A percentile compares a stretch with the other conserved stretches of the same genome.
phyloP scores from a whole-genome alignment of 30 jellyfish, hydroid and myxozoan genomes.

The Turritopsis dohrnii region DNA sequence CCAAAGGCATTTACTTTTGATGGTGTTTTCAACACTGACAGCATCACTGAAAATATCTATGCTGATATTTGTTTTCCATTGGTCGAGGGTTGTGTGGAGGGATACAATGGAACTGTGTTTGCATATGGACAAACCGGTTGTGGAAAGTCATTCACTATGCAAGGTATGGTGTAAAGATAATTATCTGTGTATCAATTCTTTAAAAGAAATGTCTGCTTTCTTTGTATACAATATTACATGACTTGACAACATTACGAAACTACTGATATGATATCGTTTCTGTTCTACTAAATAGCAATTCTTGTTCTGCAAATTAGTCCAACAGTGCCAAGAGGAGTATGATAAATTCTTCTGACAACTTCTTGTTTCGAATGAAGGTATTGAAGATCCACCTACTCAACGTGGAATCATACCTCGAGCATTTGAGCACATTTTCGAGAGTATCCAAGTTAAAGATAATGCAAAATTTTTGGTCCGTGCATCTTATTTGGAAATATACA shows the following conservation, averaged over 20 bases:
- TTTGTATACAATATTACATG: too few species aligned
- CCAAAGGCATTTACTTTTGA: slow-evolving; percentile 81
- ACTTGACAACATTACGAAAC: too few species aligned
- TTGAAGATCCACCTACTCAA: slow-evolving; percentile 93
- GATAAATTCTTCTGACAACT: background rate
- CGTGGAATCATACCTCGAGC: slow-evolving; percentile 98
- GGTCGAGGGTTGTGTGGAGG: slow-evolving; percentile 95
- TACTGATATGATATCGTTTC: too few species aligned
- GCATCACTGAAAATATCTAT: slow-evolving; percentile 86
- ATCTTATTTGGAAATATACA: slow-evolving; percentile 84
- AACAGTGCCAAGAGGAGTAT: background rate
- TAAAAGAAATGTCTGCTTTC: background rate
- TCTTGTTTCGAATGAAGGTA: slow-evolving; percentile 17
- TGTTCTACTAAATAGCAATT: background rate
- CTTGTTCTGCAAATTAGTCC: background rate
- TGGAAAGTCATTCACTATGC: slow-evolving; percentile 97
- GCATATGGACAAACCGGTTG: slow-evolving; percentile 99
- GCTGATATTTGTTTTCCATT: slow-evolving; percentile 85
- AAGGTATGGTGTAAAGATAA: slow-evolving; percentile 35
- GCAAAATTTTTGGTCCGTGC: slow-evolving; percentile 88
- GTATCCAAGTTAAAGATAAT: slow-evolving; percentile 88
- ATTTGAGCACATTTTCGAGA: slow-evolving; percentile 93
- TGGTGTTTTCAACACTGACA: slow-evolving; percentile 79
- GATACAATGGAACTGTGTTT: slow-evolving; percentile 93
- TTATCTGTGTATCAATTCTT: background rate